Evolutionary conservation across 2,888 invertebrate species (phyloP), one percentile per base, ranked within the genome.

Genomic region (Scaptomyza flava): DNA sequence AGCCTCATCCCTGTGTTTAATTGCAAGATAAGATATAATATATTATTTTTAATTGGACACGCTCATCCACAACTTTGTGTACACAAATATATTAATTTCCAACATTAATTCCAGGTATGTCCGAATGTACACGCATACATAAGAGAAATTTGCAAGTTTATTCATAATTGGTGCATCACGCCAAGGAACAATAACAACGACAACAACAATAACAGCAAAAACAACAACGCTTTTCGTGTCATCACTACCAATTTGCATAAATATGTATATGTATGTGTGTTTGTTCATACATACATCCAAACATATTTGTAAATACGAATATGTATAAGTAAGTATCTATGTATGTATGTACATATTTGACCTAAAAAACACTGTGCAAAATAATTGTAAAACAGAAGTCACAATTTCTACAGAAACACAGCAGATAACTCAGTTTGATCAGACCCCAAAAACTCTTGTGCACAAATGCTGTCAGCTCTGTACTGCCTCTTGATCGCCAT

Each of bases 131-230:
- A 36, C 38, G 42, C 20, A 7, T 50, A 38, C 14, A 7, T 14
- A 14, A 38, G 12, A 14, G n/a, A 68, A 65, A 62, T 57, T 50
- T 65, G 57, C 61, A 64, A 58, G 61, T 52, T 71, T 65, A 79
- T 80, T 76, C 64, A 73, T 66, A 69, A 64, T 47, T 80, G 73
- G 79, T 80, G 72, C 82, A 59, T 80, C 80, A 80, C 54, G 53
- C 38, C 46, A 42, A 23, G 30, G 61, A 59, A 60, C 63, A 68
- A 67, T 46, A 67, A 23, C 1, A 41, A 23, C 20, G 50, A 59
- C 30, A 52, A 59, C 14, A 54, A 59, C 33, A 62, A 23, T 8
- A 73, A 38, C 47, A 50, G 14, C 38, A 42, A 43, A 31, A 11
- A 50, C 14, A 67, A 23, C 34, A 50, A 56, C 38, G 51, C 30